A percentile compares a stretch with the other conserved stretches of the same genome.
These are phyloP conservation scores for Enteromius afrohamiltoni DNA, from an alignment of 2,797 vertebrate genomes.

Conservation along the genomic window DNA sequence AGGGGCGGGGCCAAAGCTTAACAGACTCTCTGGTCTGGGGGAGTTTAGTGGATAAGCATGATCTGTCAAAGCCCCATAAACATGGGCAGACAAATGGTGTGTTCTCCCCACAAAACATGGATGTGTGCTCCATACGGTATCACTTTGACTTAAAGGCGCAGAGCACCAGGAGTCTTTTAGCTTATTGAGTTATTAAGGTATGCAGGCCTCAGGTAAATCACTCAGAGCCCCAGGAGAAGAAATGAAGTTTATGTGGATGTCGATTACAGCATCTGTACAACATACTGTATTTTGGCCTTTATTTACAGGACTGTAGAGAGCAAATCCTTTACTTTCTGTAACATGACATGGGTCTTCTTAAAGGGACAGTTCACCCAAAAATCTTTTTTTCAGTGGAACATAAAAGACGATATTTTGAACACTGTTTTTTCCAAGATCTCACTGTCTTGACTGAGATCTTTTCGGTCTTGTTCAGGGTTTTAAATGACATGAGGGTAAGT, in stretches of 20 bases:
- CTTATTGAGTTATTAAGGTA: slow-evolving; percentile 44
- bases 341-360: background rate
- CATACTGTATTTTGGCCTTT: background rate
- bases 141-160: slow-evolving; percentile 17
- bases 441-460: too few relatives aligned
- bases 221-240: slow-evolving; percentile 11
- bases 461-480: background rate
- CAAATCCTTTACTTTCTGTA: background rate
- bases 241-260: slow-evolving; percentile 26
- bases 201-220: slow-evolving; percentile 37
- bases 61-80: slow-evolving; percentile 57
- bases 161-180: slow-evolving; percentile 24
- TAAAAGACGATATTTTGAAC: background rate
- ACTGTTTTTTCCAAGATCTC: background rate
- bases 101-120: slow-evolving; percentile 36
- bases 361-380: slow-evolving; percentile 10
- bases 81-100: slow-evolving; percentile 41
- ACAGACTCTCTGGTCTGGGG: slow-evolving; percentile 45
- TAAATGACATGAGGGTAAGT: background rate
- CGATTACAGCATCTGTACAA: background rate
- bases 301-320: background rate
- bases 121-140: slow-evolving; percentile 26
- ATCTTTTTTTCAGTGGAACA: background rate
- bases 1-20: slow-evolving; percentile 32
- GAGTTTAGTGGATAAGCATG: slow-evolving; percentile 54